Evolutionary conservation across 2,888 invertebrate species (phyloP).

Genomic region (Masnerella sp.): DNA sequence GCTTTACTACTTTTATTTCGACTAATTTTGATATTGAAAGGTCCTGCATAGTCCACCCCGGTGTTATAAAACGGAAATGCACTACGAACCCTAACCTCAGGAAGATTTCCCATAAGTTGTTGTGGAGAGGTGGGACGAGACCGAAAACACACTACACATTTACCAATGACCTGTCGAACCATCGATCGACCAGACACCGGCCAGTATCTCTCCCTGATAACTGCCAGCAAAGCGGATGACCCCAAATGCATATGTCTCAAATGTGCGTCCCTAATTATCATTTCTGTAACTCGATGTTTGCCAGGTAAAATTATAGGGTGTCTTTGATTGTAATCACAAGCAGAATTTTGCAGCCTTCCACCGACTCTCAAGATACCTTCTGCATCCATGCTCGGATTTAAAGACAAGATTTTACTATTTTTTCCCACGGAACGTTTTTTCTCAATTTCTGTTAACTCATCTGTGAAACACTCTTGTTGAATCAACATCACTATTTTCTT

Average conservation of each 20-base stretch:
- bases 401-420: conserved; percentile 55
- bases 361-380: conserved; percentile 13
- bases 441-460: conserved; percentile 22
- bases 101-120: conserved; percentile 36
- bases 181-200: conserved; percentile 10
- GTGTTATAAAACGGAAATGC: conserved; percentile 17
- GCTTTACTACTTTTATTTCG: conserved; percentile 4
- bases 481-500: neutral
- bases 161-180: neutral
- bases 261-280: conserved; percentile 20
- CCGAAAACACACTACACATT: conserved; percentile 26
- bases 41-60: conserved; percentile 15
- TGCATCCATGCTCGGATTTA: conserved; percentile 15
- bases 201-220: conserved; percentile 20
- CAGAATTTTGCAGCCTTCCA: conserved; percentile 10
- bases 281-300: conserved; percentile 12
- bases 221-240: neutral
- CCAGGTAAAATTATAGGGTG: conserved; percentile 21
- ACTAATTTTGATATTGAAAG: conserved; percentile 8
- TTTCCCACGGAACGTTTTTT: conserved; percentile 53
- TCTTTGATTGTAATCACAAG: conserved; percentile 4
- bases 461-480: conserved; percentile 50
- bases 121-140: neutral
- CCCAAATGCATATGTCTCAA: conserved; percentile 22
- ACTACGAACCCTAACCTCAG: conserved; percentile 7